These are phyloP conservation scores for Saturnia japonica DNA, from an alignment of 2,888 invertebrate species.

Conservation along the genomic window DNA sequence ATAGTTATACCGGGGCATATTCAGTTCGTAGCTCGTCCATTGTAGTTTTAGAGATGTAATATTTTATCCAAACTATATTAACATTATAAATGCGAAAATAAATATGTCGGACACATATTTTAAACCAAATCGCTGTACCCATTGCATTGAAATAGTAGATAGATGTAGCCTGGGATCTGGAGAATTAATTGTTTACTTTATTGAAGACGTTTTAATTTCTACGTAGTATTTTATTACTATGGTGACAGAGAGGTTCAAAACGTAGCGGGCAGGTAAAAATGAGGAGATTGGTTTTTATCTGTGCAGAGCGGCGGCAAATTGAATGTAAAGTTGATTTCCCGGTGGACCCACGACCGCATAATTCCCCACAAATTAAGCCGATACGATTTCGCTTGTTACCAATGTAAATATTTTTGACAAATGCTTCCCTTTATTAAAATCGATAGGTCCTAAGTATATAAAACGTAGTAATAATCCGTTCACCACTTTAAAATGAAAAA, in stretches of 20 bases:
- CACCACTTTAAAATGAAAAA: no score
- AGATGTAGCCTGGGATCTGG: no score
- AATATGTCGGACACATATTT: no score
- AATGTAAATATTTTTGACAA: constrained; percentile 78
- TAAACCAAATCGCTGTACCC: no score
- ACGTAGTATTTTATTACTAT: constrained; percentile 18
- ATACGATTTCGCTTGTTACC: constrained; percentile 73
- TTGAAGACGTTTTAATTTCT: constrained; percentile 3
- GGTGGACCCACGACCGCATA: constrained; percentile 65
- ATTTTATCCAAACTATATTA: no score
- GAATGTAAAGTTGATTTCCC: constrained; percentile 82
- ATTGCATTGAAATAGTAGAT: no score
- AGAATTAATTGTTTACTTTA: background rate
- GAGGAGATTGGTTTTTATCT: constrained; percentile 77
- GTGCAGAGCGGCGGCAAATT: constrained; percentile 70
- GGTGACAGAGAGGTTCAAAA: constrained; percentile 15
- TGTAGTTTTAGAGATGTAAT: no score
- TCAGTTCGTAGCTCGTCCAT: no score
- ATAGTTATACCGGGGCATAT: no score
- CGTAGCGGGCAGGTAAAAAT: constrained; percentile 52
- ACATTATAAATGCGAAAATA: no score
- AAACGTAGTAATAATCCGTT: background rate
- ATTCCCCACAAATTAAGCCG: constrained; percentile 76
- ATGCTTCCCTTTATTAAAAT: constrained; percentile 60
- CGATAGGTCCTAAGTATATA: constrained; percentile 4